A percentile compares a stretch with the other conserved stretches of the same genome.
Evolutionary conservation across 2,888 invertebrate species (phyloP).

Genomic region (Fabriciana adippe): DNA sequence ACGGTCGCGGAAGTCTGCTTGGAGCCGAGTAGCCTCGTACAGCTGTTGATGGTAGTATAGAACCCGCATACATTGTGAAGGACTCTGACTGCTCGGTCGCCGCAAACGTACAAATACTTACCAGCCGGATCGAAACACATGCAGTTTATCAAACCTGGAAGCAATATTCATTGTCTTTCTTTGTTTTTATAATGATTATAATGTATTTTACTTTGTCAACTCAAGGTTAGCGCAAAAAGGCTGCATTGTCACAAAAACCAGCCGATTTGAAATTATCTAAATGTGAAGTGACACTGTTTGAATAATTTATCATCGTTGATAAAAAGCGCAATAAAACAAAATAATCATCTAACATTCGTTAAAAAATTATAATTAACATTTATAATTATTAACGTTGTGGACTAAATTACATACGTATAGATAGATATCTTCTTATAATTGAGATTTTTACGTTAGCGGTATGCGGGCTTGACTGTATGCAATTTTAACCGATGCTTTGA

Average conservation of each 20-base stretch:
- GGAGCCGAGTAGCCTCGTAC: constrained; percentile 73
- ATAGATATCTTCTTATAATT: constrained; percentile 5
- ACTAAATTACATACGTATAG: background rate
- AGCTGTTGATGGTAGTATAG: constrained; percentile 65
- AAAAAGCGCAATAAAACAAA: background rate
- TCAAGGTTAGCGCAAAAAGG: background rate
- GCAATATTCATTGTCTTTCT: constrained; percentile 24
- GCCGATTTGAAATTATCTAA: background rate
- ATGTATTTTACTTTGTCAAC: background rate
- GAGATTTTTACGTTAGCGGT: background rate
- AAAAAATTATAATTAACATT: constrained; percentile 4
- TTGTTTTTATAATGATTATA: background rate
- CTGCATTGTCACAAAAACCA: background rate
- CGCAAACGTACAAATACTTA: constrained; percentile 87
- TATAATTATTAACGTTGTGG: background rate
- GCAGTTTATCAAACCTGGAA: constrained; percentile 85
- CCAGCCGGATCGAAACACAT: constrained; percentile 89
- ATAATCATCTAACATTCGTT: background rate
- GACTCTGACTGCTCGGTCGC: constrained; percentile 89
- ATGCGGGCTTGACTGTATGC: background rate
- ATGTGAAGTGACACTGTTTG: background rate
- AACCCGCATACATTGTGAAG: constrained; percentile 86
- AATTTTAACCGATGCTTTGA: constrained; percentile 9
- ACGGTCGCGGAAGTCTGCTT: constrained; percentile 87
- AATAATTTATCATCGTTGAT: constrained; percentile 12